Conservation (phyloP, 2,888 invertebrate genomes). For the Archips crataeganus region DNA sequence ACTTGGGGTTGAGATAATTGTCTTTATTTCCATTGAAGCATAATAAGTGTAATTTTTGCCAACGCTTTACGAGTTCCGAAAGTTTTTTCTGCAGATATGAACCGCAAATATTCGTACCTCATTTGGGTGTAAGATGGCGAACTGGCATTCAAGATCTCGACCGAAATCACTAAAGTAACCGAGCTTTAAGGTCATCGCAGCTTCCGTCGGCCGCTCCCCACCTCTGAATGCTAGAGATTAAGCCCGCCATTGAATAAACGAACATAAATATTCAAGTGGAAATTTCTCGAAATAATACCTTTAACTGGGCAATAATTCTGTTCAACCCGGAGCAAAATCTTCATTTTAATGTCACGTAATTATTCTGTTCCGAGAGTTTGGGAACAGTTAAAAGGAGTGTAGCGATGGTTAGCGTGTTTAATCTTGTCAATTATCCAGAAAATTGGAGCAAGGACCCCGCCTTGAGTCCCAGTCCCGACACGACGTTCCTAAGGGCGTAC, state of each 20-base stretch:
- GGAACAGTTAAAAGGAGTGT: conserved; percentile 62
- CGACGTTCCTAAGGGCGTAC: conserved; percentile 54
- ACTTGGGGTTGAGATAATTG: background rate
- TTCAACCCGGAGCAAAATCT: conserved; percentile 53
- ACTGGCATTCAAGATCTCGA: conserved; percentile 7
- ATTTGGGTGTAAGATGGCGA: background rate
- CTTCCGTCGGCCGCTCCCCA: conserved; percentile 19
- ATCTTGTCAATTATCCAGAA: conserved; percentile 74
- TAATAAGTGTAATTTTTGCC: too few species aligned
- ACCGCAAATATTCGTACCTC: background rate
- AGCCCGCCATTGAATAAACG: conserved; percentile 42
- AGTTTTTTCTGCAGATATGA: background rate
- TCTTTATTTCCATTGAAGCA: background rate
- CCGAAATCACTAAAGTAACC: conserved; percentile 16
- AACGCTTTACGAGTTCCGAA: too few species aligned
- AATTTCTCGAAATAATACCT: conserved; percentile 56
- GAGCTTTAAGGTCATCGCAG: conserved; percentile 21
- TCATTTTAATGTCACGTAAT: conserved; percentile 63
- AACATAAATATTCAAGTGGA: conserved; percentile 50
- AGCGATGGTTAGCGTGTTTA: conserved; percentile 64
- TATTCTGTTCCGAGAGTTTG: conserved; percentile 64
- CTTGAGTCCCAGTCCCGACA: conserved; percentile 50
- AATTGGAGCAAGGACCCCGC: conserved; percentile 59
- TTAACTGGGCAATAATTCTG: conserved; percentile 57
- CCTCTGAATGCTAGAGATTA: conserved; percentile 42